Evolutionary conservation across 37 sponge, comb jelly and placozoan species (phyloP), one percentile per base, ranked within the genome.

Genomic region (Beroe forskalii): DNA sequence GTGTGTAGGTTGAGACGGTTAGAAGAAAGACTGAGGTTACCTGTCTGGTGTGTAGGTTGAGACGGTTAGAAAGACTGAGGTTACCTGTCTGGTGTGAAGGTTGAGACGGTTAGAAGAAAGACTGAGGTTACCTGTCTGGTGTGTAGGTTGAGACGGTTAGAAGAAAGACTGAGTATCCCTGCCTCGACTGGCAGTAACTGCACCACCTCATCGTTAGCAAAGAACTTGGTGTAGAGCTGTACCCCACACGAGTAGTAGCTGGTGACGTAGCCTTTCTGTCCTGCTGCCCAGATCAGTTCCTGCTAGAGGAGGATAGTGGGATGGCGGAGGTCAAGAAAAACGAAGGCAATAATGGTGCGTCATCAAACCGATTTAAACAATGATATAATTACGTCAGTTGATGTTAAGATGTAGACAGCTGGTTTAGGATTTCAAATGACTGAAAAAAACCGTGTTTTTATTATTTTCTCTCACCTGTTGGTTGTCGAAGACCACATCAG

Each of bases 191-290:
- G 86, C 31, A 44, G 37, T 17, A 80, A 48, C 30, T 80, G 55
- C 12, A 41, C 55, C 8, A 80, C 86, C 31, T 80, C 86, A 25
- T 44, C 55, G 22, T 80, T 80, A 43, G 86, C 86, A 44, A 30
- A 43, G 86, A 80, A 80, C 86, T 80, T 80, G 48, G 86, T 80
- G 30, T 80, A 80, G 31, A 44, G 86, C 40, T 80, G 86, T 0
- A 80, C 8, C 27, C 86, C 86, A 43, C 86, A 80, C n/a, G 86
- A 80, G 40, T 80, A 80, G 86, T 80, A 80, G 31, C 86, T 80
- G 30, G 86, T 80, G 0, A 80, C 86, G 35, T 44, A 44, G 27
- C 86, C 86, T n/a, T 80, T 80, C 86, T 80, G 86, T 80, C 86
- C 86, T 80, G 55, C 86, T 1, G 35, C 86, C 86, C 86, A 80